Evolutionary conservation across 2,113 vertebrate genomes (phyloP), one percentile per base, ranked within the genome.

Genomic region (Ciconia maguari): DNA sequence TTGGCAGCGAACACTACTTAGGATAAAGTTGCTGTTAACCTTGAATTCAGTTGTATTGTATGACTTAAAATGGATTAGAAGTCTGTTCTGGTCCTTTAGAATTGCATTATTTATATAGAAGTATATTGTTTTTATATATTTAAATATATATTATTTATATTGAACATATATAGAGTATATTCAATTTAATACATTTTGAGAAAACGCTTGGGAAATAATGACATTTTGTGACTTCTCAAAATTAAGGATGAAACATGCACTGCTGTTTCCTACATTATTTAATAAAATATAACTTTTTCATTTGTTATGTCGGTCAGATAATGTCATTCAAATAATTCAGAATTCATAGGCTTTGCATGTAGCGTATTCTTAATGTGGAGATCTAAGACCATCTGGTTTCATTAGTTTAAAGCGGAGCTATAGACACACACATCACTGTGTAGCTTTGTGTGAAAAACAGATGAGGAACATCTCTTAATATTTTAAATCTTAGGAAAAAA

Each of bases 181-280:
- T 60, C 14, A 85, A 44, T 83, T 54, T 52, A 71, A 60, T 83
- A 52, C 0, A 16, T 86, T 87, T 93, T 68, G 57, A 87, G 57
- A 87, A 96, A 96, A 95, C 83, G 84, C 36, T 95, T 97, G 44
- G 54, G 32, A 71, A 93, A 76, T 89, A 94, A 83, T 83, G 77
- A 87, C 30, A 79, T 64, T 65, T 83, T 72, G 72, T 77, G 77
- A 92, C 44, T 74, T 94, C 52, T 96, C 75, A 91, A 92, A 87
- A 74, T 95, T 86, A 79, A 77, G 48, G 80, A 60, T 60, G 48
- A 94, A 94, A 84, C 38, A n/a, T 48, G 17, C 51, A 68, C 70
- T 2, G 16, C 76, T 85, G 24, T 82, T 84, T 94, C 66, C 66
- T 93, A 52, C 62, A 72, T 69, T 83, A 69, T 94, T 95, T 83